Conservation (phyloP, 2,888 invertebrate species). For the Leucania comma region DNA sequence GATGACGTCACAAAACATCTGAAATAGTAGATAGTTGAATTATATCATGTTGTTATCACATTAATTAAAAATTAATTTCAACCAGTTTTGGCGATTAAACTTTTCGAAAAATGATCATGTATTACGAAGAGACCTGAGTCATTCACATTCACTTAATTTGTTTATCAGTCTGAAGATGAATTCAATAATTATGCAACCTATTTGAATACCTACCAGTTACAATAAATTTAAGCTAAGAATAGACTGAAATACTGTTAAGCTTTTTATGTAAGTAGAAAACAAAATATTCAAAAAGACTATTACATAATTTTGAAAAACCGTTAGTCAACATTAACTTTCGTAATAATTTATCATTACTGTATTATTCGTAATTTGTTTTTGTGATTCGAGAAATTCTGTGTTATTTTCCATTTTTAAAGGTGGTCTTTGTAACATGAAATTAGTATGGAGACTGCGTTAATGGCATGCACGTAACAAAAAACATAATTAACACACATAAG, state of each 20-base stretch:
- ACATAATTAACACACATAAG: neutral
- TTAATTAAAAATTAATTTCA: neutral
- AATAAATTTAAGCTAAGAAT: conserved; percentile 3
- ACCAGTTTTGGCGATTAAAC: neutral
- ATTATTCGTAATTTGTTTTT: neutral
- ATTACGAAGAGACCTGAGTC: too few relatives aligned
- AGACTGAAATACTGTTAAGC: conserved; percentile 1
- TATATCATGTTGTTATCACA: neutral
- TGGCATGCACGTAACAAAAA: neutral
- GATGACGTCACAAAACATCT: neutral
- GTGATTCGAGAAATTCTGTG: neutral
- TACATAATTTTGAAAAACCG: conserved; percentile 27
- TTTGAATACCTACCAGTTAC: conserved; percentile 9
- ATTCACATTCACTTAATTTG: too few relatives aligned
- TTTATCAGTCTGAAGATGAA: too few relatives aligned
- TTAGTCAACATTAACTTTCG: conserved; percentile 8
- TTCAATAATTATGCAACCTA: neutral
- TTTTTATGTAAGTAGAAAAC: conserved; percentile 11
- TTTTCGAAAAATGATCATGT: neutral
- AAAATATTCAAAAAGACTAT: neutral
- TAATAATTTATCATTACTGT: neutral
- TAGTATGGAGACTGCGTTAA: neutral
- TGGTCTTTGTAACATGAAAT: neutral
- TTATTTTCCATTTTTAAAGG: neutral
- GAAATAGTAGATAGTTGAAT: neutral